Base-by-base conservation (phyloP, 1,140 invertebrate genomes). In the Telenomus remus region DNA sequence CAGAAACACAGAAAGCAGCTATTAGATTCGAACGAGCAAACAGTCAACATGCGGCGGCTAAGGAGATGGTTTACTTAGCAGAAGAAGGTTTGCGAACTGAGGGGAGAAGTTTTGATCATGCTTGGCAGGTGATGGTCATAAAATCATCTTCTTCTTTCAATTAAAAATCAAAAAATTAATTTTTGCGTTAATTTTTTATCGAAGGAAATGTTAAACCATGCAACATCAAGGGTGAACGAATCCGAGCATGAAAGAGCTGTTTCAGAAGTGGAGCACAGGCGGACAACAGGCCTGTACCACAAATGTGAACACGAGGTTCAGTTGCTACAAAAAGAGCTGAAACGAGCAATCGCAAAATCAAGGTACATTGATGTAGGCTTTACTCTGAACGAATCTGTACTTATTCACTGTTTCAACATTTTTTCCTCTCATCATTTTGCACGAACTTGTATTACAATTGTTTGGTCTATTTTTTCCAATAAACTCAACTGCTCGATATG, bases 151-250 rank as follows among this genome's bases (percentile, higher is more conserved):
- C 9, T 39, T 3, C 9, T 4, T 39, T 9, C 9, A 39, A 4
- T 39, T 11, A 9, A 39, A 39, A 39, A 39, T 35, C 15, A 44
- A 49, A 49, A 42, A 27, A n/a, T 54, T 51, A 51, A 37, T 4
- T 9, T 39, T 11, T n/a, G 3, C 9, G 37, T 4, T 39, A 2
- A 11, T 39, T 39, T 9, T 39, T 2, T 47, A 50, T 56, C 13
- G 13, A 44, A 87, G 89, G 97, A 98, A 90, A 98, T 98, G 95
- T 90, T 99, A 13, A 98, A 98, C 88, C 95, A 98, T 89, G 96
- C 96, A 57, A 98, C 96, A 7, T 92, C 95, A 63, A 94, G 96
- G 87, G 96, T 97, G 80, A 91, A 90, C 80, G 89, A 90, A 86
- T 93, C 94, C 6, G 94, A 95, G 83, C 89, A 90, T 12, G 92